Percentiles rank a stretch among this genome's conserved stretches.
phyloP scores from a whole-genome alignment of 2,113 vertebrate species.

The Podarcis cretensis region DNA sequence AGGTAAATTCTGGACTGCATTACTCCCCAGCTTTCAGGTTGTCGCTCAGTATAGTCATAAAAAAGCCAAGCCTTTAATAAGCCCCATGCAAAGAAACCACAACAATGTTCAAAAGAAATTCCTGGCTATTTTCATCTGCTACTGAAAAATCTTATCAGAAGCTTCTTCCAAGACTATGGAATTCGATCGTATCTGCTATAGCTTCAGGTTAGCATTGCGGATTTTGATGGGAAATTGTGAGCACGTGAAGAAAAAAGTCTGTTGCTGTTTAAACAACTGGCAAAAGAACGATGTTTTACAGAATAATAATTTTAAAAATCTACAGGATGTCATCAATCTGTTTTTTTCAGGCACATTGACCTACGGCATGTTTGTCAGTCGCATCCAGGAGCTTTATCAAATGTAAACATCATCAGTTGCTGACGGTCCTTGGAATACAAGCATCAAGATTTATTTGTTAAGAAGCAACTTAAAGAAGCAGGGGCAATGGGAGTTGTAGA shows the following conservation, averaged over 20 bases:
- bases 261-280: not conserved
- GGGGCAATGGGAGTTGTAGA: too few relatives aligned
- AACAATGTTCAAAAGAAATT: not conserved
- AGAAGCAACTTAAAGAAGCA: too few relatives aligned
- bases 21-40: constrained; percentile 1
- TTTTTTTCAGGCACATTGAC: not conserved
- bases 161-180: not conserved
- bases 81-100: constrained; percentile 12
- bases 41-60: not conserved
- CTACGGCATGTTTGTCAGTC: not conserved
- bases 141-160: not conserved
- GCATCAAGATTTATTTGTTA: too few relatives aligned
- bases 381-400: not conserved
- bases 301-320: not conserved
- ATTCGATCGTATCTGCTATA: not conserved
- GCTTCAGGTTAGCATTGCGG: not conserved
- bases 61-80: not conserved
- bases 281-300: not conserved
- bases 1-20: constrained; percentile 21
- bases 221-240: not conserved
- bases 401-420: not conserved
- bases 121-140: constrained; percentile 17
- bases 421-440: too few relatives aligned
- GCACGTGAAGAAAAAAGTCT: not conserved
- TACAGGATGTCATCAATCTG: not conserved